A percentile compares a stretch with the other conserved stretches of the same genome.
Conservation (phyloP, 2,797 vertebrate genomes). For the Oreochromis grahami region DNA sequence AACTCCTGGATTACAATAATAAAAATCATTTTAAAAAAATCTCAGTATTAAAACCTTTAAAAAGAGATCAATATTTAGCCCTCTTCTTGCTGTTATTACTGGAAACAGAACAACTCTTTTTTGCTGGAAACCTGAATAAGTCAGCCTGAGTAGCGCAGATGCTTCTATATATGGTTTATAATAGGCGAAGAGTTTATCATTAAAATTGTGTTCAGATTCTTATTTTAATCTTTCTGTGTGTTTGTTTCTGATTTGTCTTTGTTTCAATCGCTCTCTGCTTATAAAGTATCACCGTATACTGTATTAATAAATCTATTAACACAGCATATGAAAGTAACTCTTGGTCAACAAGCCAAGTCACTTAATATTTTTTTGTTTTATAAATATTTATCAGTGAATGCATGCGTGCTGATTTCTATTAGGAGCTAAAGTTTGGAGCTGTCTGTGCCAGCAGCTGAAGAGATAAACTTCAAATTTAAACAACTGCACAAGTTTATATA, state of each 20-base stretch:
- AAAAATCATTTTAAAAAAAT: fast-evolving
- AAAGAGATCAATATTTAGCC: neutral
- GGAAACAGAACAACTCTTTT: neutral
- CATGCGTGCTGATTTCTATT: neutral
- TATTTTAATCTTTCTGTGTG: neutral
- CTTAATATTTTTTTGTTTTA: neutral
- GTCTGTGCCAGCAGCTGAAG: neutral
- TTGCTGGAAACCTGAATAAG: neutral
- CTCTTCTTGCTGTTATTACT: neutral
- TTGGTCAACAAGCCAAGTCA: neutral
- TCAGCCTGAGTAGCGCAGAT: neutral
- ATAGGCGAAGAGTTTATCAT: neutral
- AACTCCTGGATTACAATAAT: neutral
- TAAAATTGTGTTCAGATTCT: neutral
- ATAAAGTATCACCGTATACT: neutral
- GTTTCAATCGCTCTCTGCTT: neutral
- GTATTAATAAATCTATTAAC: neutral
- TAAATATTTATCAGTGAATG: neutral
- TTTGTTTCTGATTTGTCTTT: neutral
- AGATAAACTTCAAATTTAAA: neutral
- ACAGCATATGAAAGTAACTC: neutral
- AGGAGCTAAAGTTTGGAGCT: neutral
- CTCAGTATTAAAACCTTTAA: neutral
- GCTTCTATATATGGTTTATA: neutral
- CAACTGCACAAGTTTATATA: neutral